phyloP scores from a whole-genome alignment of 1,140 invertebrate species.

The Trachymyrmex cornetzi region DNA sequence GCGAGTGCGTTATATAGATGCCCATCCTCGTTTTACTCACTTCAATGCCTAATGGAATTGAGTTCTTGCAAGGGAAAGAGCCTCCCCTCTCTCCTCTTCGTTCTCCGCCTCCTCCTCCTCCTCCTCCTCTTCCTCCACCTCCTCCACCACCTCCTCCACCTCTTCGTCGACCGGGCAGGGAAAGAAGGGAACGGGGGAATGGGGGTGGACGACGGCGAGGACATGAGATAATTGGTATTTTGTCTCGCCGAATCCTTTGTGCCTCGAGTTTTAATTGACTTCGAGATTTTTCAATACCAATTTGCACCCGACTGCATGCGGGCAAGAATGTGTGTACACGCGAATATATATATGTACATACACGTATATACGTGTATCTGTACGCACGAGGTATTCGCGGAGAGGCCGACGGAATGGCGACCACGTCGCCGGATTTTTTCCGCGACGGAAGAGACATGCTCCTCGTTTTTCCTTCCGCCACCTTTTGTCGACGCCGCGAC shows the following conservation, averaged over 20 bases:
- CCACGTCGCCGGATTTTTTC: slow-evolving; percentile 66
- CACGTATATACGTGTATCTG: neutral
- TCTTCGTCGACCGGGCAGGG: slow-evolving; percentile 35
- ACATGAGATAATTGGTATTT: slow-evolving; percentile 83
- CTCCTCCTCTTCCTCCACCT: neutral
- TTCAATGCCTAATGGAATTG: slow-evolving; percentile 85
- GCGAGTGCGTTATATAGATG: slow-evolving; percentile 81
- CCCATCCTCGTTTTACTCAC: slow-evolving; percentile 84
- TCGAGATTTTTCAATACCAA: slow-evolving; percentile 80
- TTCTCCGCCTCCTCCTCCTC: slow-evolving; percentile 14
- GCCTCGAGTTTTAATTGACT: slow-evolving; percentile 83
- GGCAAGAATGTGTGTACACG: slow-evolving; percentile 35
- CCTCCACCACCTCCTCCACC: slow-evolving; percentile 55
- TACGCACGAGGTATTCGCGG: slow-evolving; percentile 53
- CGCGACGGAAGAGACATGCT: slow-evolving; percentile 65
- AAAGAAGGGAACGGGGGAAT: slow-evolving; percentile 50
- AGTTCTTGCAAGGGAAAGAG: slow-evolving; percentile 82
- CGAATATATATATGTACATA: neutral
- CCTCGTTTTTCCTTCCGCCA: slow-evolving; percentile 61
- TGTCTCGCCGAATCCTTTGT: slow-evolving; percentile 84
- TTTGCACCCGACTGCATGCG: slow-evolving; percentile 76
- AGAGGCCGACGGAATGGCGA: slow-evolving; percentile 73
- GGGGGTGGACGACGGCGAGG: slow-evolving; percentile 75
- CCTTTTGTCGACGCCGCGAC: slow-evolving; percentile 54
- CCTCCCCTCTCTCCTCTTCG: slow-evolving; percentile 34